phyloP scores from a whole-genome alignment of 1,140 invertebrate species.

The Bombus turneri region DNA sequence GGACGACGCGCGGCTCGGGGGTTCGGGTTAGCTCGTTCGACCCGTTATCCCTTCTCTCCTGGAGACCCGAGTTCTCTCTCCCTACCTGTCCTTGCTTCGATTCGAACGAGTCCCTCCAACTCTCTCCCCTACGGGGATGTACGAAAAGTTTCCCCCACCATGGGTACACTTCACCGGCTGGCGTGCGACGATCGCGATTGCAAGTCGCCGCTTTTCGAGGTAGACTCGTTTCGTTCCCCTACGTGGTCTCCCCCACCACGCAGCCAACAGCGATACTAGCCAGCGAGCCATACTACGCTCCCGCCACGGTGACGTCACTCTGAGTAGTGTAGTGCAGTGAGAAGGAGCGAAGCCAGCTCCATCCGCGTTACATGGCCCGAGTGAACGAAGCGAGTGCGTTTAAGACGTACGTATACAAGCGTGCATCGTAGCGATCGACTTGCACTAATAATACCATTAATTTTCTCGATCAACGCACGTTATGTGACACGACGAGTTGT shows the following conservation, averaged over 20 bases:
- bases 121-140: constrained; percentile 34
- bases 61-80: constrained; percentile 55
- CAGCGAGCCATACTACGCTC: constrained; percentile 79
- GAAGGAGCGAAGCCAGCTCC: constrained; percentile 78
- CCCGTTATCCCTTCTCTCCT: constrained; percentile 81
- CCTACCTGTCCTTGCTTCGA: constrained; percentile 75
- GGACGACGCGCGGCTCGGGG: constrained; percentile 61
- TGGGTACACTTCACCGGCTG: constrained; percentile 57
- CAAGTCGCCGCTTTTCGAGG: constrained; percentile 63
- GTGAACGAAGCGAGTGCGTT: constrained; percentile 58
- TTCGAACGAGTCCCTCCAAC: constrained; percentile 63
- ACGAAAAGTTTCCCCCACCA: constrained; percentile 42
- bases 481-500: constrained; percentile 21
- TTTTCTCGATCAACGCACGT: constrained; percentile 26
- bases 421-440: constrained; percentile 39
- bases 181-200: constrained; percentile 68
- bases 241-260: constrained; percentile 64
- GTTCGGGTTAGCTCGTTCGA: constrained; percentile 83
- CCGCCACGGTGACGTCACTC: constrained; percentile 84
- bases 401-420: constrained; percentile 39
- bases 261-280: constrained; percentile 62
- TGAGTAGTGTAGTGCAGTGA: constrained; percentile 83
- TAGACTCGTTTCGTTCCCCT: constrained; percentile 79
- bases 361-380: constrained; percentile 72
- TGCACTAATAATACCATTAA: neutral